Conservation (phyloP, 2,888 invertebrate species). For the Clostera curtula region DNA sequence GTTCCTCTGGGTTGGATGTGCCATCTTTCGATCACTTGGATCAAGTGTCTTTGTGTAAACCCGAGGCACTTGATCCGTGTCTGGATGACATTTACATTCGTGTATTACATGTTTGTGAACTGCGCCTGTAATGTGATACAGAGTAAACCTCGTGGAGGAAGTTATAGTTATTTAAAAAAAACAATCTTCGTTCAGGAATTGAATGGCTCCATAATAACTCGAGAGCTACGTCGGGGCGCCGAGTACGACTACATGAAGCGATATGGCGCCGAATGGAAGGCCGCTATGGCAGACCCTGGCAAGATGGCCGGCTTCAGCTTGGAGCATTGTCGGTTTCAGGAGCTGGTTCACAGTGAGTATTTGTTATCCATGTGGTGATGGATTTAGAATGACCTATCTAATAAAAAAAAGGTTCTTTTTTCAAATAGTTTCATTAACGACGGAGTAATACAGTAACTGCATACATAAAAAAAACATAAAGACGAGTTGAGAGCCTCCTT, state of each 20-base stretch:
- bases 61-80: too few species aligned
- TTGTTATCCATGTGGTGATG: background rate
- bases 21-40: too few species aligned
- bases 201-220: conserved; percentile 81
- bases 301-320: conserved; percentile 72
- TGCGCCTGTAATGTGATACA: too few species aligned
- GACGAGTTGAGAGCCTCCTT: background rate
- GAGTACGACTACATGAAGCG: conserved; percentile 94
- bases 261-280: conserved; percentile 83
- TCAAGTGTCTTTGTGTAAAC: too few species aligned
- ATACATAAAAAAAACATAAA: too few species aligned
- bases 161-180: too few species aligned
- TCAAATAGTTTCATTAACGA: background rate
- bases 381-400: background rate
- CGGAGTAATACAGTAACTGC: conserved; percentile 1
- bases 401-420: background rate
- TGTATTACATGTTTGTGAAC: too few species aligned
- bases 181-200: conserved; percentile 65
- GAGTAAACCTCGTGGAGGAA: too few species aligned
- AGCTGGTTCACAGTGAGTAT: conserved; percentile 82
- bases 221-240: conserved; percentile 86
- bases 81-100: background rate
- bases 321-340: conserved; percentile 84
- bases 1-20: too few species aligned
- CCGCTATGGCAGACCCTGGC: conserved; percentile 59